Evolutionary conservation across 2,113 vertebrate species (phyloP).

Genomic region (Spermophilus dauricus): DNA sequence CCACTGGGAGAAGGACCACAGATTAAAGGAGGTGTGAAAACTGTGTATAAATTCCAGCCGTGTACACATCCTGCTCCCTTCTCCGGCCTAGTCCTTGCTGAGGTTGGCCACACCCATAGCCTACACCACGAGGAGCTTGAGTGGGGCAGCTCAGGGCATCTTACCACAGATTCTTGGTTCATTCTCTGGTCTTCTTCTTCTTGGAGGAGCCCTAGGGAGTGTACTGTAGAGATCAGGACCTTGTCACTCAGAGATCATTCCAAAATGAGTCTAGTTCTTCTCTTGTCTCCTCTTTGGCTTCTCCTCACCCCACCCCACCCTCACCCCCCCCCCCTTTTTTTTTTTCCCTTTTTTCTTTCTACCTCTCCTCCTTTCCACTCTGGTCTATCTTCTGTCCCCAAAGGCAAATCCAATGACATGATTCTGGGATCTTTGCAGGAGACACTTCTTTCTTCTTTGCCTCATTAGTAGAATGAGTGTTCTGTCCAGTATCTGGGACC

Average conservation of each 20-base stretch:
- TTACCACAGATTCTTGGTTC: background rate
- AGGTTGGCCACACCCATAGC: background rate
- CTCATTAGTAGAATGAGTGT: background rate
- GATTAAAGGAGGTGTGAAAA: background rate
- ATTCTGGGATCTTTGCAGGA: background rate
- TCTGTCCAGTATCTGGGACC: background rate
- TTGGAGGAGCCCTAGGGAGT: background rate
- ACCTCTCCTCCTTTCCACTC: background rate
- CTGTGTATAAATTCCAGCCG: background rate
- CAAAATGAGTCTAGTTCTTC: background rate
- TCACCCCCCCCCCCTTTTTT: fast-evolving
- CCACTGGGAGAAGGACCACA: background rate
- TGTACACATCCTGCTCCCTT: background rate
- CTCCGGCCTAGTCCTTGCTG: background rate
- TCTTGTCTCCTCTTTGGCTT: background rate
- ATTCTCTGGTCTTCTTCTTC: background rate
- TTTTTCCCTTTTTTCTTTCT: background rate
- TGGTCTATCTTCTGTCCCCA: background rate
- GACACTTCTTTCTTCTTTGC: background rate
- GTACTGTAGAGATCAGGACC: background rate
- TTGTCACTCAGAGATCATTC: background rate
- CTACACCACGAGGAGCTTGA: no score
- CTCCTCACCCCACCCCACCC: background rate
- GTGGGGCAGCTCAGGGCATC: background rate
- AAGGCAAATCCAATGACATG: background rate